Base-by-base conservation (phyloP, 2,888 invertebrate species). In the Colostygia pectinataria region DNA sequence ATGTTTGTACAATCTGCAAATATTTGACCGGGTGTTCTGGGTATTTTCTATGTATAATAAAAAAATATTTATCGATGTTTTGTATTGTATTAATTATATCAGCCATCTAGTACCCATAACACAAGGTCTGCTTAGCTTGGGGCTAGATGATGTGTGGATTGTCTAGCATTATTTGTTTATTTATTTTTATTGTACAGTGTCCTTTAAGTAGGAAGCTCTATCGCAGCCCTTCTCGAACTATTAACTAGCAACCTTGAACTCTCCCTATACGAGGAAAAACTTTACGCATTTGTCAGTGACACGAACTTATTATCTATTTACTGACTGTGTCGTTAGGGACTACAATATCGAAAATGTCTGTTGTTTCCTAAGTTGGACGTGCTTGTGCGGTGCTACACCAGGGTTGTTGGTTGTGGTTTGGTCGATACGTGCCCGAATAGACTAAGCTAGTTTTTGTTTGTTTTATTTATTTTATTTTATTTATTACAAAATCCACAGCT, bases 241-340 rank as follows among this genome's bases (percentile, higher is more conserved):
- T 49, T 49, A 41, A 45, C 41, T 37, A 46, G 41, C 41, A 31
- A 46, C 56, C 59, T 55, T 53, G 37, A 50, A 58, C 47, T 48
- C 37, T 27, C 40, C 55, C 53, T 54, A n/a, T 52, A 53, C 54
- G 57, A 55, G 59, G 57, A 60, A 60, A 57, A 60, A 60, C 53
- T 57, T 60, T 54, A 51, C 55, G 39, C 60, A 60, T 60, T 60
- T 55, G 46, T 60, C 60, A 60, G 52, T 56, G 54, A 52, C 43
- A 53, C 47, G 20, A 57, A 60, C 54, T 55, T 60, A 57, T 60
- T 60, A 57, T 57, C 57, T 60, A 60, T 54, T 56, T 59, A 55
- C 46, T 54, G 40, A 38, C 50, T 43, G 51, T 53, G 55, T 49
- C 57, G 41, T 51, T 52, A 32, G 44, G 47, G 50, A 52, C 46